Conservation (phyloP, 2,888 invertebrate species). For the Ceramica pisi region DNA sequence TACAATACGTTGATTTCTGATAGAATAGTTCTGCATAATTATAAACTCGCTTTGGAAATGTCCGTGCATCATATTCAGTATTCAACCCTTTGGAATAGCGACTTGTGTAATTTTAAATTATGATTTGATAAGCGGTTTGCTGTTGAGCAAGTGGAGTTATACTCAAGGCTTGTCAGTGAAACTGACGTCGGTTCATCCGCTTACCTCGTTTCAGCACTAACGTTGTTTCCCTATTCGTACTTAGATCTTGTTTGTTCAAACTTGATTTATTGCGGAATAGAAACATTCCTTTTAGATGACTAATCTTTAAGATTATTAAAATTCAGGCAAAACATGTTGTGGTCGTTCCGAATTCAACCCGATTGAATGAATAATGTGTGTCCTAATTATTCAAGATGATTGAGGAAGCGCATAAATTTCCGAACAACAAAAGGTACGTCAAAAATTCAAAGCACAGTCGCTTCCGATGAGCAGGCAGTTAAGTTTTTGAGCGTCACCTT, state of each 20-base stretch:
- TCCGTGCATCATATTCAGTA: conserved; percentile 21
- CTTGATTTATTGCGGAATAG: conserved; percentile 16
- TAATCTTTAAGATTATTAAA: conserved; percentile 21
- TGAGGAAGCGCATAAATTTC: conserved; percentile 78
- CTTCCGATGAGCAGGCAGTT: conserved; percentile 84
- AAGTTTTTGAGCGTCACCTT: conserved; percentile 86
- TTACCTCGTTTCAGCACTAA: conserved; percentile 75
- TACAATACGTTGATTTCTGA: conserved; percentile 30
- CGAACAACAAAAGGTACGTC: conserved; percentile 79
- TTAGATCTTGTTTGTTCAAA: conserved; percentile 1
- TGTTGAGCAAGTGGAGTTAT: conserved; percentile 77
- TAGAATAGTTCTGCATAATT: conserved; percentile 8
- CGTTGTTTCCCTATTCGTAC: conserved; percentile 69
- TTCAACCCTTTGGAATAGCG: conserved; percentile 41
- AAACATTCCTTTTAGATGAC: conserved; percentile 34
- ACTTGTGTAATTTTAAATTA: conserved; percentile 51
- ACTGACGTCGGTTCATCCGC: conserved; percentile 80
- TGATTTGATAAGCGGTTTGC: conserved; percentile 56
- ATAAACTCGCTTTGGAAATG: conserved; percentile 8
- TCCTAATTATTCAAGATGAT: conserved; percentile 76
- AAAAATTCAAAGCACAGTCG: conserved; percentile 87
- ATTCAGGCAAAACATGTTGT: conserved; percentile 26
- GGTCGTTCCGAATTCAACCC: conserved; percentile 36
- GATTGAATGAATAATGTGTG: conserved; percentile 60
- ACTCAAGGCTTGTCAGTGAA: conserved; percentile 82